phyloP scores from a whole-genome alignment of 2,888 invertebrate species.

The Meteorus cinctellus region DNA sequence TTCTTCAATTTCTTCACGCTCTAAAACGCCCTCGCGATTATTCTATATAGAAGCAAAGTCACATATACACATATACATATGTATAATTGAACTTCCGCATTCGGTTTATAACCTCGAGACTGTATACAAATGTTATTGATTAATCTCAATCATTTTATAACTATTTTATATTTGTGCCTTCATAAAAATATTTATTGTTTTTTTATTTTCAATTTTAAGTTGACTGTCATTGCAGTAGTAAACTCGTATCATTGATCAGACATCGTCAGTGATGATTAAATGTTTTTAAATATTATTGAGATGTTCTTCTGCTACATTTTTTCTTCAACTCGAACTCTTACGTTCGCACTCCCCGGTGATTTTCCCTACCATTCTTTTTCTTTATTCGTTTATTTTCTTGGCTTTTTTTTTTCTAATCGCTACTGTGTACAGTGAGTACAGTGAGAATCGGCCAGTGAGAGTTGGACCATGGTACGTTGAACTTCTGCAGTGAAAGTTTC shows the following conservation, averaged over 20 bases:
- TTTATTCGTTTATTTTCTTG: slow-evolving; percentile 36
- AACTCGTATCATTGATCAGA: neutral
- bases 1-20: slow-evolving; percentile 12
- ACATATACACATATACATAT: neutral
- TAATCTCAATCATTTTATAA: neutral
- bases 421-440: slow-evolving; percentile 23
- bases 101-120: slow-evolving; percentile 16
- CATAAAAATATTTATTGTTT: neutral
- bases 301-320: neutral
- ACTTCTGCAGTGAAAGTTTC: slow-evolving; percentile 73
- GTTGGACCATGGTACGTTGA: slow-evolving; percentile 66
- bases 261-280: neutral
- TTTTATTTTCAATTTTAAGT: neutral
- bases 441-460: slow-evolving; percentile 51
- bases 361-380: slow-evolving; percentile 21
- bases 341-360: neutral
- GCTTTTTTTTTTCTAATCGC: neutral
- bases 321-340: neutral
- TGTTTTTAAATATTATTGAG: neutral
- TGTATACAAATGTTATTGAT: neutral
- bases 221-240: neutral
- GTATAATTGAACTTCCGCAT: slow-evolving; percentile 32
- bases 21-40: slow-evolving; percentile 13
- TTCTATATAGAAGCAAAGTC: neutral
- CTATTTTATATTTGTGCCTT: slow-evolving; percentile 26